Conservation (phyloP, 2,113 vertebrate genomes). For the Arvicanthis niloticus region DNA sequence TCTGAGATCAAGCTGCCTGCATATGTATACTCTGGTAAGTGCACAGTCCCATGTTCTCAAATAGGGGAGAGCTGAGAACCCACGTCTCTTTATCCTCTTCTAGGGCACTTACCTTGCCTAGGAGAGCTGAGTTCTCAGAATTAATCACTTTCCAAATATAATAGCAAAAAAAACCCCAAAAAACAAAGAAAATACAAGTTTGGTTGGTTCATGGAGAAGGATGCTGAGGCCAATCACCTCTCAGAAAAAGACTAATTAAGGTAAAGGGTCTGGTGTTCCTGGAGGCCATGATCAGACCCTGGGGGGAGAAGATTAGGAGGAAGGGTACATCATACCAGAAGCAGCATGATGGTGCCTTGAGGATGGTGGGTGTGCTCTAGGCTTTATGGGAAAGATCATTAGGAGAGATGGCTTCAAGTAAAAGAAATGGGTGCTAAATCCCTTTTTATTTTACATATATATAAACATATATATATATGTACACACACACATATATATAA, state of each 20-base stretch:
- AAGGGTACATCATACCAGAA: not conserved
- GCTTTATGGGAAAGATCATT: not conserved
- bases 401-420: not conserved
- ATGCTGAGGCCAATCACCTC: not conserved
- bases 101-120: not conserved
- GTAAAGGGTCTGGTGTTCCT: not conserved
- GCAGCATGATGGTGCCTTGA: not conserved
- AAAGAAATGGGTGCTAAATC: not conserved
- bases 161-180: not conserved
- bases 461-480: not conserved
- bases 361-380: not conserved
- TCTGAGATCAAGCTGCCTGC: not conserved
- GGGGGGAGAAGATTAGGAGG: not conserved
- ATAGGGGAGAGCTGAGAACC: not conserved
- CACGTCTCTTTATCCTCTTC: not conserved
- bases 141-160: not conserved
- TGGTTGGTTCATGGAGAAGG: not conserved
- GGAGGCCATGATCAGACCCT: not conserved
- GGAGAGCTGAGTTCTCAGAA: no score
- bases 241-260: not conserved
- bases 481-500: no score
- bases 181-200: not conserved
- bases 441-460: not conserved
- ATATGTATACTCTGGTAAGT: not conserved
- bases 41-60: no score